A percentile compares a stretch with the other conserved stretches of the same genome.
Conservation (phyloP, 2,113 vertebrate species). For the Nyctibius bracteatus region DNA sequence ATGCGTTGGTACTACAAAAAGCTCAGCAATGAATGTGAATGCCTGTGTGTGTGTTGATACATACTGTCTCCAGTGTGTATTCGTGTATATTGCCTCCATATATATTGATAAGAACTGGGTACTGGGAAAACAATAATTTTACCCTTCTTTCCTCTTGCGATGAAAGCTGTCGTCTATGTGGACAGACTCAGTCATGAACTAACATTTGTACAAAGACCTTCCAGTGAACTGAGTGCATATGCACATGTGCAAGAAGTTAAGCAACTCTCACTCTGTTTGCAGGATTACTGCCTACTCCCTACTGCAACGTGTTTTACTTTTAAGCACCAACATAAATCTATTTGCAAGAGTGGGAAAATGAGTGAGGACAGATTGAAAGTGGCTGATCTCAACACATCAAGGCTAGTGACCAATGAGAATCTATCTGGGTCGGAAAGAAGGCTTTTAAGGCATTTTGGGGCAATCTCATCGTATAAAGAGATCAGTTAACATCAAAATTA, state of each 20-base stretch:
- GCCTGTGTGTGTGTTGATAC: neutral
- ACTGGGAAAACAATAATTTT: neutral
- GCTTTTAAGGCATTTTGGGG: neutral
- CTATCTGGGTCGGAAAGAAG: neutral
- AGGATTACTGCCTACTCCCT: neutral
- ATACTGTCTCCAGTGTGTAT: neutral
- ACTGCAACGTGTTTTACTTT: neutral
- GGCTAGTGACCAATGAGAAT: neutral
- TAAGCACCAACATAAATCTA: neutral
- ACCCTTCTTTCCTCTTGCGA: neutral
- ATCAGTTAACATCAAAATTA: neutral
- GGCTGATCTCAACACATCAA: neutral
- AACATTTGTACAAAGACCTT: neutral
- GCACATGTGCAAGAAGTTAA: neutral
- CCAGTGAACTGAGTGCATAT: neutral
- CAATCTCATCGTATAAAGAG: neutral
- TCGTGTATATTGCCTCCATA: neutral
- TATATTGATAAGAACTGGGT: neutral
- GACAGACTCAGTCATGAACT: neutral
- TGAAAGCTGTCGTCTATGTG: neutral
- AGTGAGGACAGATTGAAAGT: neutral
- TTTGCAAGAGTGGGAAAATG: neutral
- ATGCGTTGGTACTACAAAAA: neutral
- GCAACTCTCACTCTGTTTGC: neutral
- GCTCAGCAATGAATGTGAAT: neutral